Percentiles rank a stretch among this genome's conserved stretches.
These are phyloP conservation scores for Nycticebus coucang DNA, from an alignment of 2,113 vertebrate species.

Conservation along the genomic window DNA sequence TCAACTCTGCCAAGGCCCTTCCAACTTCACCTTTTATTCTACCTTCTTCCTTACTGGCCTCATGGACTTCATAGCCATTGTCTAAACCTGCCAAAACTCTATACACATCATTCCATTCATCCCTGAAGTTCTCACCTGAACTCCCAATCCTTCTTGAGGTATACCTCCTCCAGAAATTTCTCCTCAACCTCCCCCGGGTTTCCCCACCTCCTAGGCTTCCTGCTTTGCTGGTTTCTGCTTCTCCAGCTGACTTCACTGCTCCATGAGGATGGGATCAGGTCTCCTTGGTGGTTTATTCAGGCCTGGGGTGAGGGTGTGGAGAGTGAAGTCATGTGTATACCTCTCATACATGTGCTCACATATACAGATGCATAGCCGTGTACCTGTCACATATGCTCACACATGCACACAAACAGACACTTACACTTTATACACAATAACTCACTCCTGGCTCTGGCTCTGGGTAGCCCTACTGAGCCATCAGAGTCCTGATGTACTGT, in stretches of 20 bases:
- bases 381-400: neutral
- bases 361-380: neutral
- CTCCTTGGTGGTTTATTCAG: neutral
- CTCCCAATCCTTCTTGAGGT: neutral
- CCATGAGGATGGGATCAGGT: too few species aligned
- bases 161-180: neutral
- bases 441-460: rapidly evolving
- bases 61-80: neutral
- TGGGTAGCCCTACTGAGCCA: neutral
- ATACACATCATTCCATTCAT: too few species aligned
- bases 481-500: rapidly evolving
- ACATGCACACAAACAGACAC: neutral
- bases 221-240: neutral
- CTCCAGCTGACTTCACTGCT: too few species aligned
- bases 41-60: neutral
- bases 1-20: too few species aligned
- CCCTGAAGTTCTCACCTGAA: neutral
- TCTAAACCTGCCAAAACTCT: neutral
- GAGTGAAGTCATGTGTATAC: rapidly evolving
- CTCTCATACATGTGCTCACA: neutral
- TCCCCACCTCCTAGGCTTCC: neutral
- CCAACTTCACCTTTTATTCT: neutral
- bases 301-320: neutral
- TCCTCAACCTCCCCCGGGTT: neutral
- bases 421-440: neutral